A percentile compares a stretch with the other conserved stretches of the same genome.
Evolutionary conservation across 2,113 vertebrate species (phyloP).

Genomic region (Gopherus evgoodei): DNA sequence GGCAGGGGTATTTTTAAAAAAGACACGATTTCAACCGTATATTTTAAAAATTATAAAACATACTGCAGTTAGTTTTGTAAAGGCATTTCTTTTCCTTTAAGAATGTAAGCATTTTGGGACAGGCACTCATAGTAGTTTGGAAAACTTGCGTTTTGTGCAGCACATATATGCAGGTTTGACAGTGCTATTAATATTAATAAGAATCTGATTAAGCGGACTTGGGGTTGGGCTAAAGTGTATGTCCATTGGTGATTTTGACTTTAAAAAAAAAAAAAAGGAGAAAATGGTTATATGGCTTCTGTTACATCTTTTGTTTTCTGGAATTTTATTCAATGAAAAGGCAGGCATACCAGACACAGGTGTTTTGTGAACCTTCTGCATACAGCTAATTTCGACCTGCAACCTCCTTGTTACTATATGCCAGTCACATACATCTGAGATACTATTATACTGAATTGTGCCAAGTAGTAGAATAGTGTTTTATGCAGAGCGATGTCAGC

Average conservation of each 20-base stretch:
- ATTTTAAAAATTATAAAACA: neutral
- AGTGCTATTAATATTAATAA: neutral
- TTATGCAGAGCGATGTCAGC: neutral
- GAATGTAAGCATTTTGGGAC: neutral
- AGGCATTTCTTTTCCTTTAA: neutral
- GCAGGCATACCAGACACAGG: neutral
- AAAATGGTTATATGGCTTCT: neutral
- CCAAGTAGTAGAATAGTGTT: neutral
- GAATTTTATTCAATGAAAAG: neutral
- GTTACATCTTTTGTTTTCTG: conserved; percentile 12
- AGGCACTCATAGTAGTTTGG: neutral
- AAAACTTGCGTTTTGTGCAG: neutral
- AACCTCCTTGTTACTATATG: neutral
- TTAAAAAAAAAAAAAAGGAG: too few relatives aligned
- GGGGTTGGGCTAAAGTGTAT: neutral
- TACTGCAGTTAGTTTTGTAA: neutral
- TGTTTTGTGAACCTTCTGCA: neutral
- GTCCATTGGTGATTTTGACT: neutral
- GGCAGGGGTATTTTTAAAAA: neutral
- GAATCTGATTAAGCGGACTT: neutral
- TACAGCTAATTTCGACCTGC: neutral
- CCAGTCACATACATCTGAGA: neutral
- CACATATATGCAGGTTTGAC: neutral
- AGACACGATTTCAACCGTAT: neutral
- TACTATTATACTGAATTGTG: neutral